These are phyloP conservation scores for Sycophila sp. DNA, from an alignment of 1,140 invertebrate species.

Conservation along the genomic window DNA sequence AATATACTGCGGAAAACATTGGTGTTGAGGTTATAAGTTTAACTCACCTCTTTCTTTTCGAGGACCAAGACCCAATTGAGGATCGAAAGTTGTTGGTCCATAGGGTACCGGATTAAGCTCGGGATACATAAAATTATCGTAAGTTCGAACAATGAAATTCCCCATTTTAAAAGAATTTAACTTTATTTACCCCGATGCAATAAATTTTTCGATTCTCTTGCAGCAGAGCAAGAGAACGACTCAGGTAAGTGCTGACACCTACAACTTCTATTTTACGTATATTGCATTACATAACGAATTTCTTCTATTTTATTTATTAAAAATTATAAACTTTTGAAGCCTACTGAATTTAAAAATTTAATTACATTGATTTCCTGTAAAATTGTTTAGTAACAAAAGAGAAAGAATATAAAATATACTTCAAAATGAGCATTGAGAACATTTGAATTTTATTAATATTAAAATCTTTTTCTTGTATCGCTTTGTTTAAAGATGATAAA, in stretches of 20 bases:
- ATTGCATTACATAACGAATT: neutral
- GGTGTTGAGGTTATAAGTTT: conserved; percentile 48
- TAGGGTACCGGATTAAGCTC: conserved; percentile 46
- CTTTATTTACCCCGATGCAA: neutral
- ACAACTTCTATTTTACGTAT: neutral
- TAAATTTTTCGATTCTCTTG: neutral
- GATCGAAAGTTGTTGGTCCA: conserved; percentile 80
- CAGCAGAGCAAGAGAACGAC: neutral
- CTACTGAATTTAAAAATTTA: neutral
- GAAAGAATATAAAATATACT: neutral
- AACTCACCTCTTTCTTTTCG: conserved; percentile 78
- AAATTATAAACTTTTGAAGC: neutral
- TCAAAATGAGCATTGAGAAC: no score
- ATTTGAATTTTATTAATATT: no score
- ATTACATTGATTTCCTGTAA: no score
- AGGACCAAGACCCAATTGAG: conserved; percentile 78
- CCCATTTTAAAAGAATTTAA: conserved; percentile 39
- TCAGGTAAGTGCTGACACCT: conserved; percentile 19
- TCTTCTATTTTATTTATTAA: neutral
- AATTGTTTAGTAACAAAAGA: neutral
- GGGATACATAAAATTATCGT: conserved; percentile 24
- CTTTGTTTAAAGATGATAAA: no score
- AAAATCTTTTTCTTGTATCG: no score
- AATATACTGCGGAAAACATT: neutral
- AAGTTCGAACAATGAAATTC: conserved; percentile 9